Evolutionary conservation across 1,140 invertebrate species (phyloP), one percentile per base, ranked within the genome.

Genomic region (Drosophila bifasciata): DNA sequence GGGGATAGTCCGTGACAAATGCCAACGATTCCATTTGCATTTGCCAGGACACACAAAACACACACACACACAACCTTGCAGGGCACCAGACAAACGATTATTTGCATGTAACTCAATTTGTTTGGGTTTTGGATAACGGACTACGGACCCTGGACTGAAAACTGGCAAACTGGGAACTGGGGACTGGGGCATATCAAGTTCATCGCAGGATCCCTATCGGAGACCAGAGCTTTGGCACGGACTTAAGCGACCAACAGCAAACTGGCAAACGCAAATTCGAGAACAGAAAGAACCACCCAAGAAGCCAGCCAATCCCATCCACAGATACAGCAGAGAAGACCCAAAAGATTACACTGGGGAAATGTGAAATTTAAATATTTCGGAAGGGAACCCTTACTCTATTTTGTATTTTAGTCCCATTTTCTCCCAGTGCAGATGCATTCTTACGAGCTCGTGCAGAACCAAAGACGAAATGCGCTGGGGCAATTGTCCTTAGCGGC

Each of bases 41-140:
- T 60, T 50, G 55, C 44, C 28, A 40, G 44, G 58, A 71, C 63
- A 21, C 19, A 28, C 28, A 28, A 71, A 57, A 21, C 19, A 28
- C 28, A 28, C 25, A 28, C 25, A 61, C 67, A 55, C 64, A 67
- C 32, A 48, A 63, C 59, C 61, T 67, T 57, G 32, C 46, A 49
- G 25, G 41, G 55, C 58, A 79, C 72, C 58, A 70, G 62, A 85
- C 83, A 85, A 76, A 84, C 80, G 81, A 80, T 84, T 85, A 84
- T 84, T 75, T 86, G 62, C 71, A 73, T 84, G 79, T 84, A 76
- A 86, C 81, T 85, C 79, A 84, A 84, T 84, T 84, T 84, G 79
- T 66, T 74, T 62, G 81, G 52, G 57, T 51, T 68, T 44, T 13
- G 32, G 32, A 36, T 11, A 13, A 13, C 21, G 17, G 56, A 60